These are phyloP conservation scores for Umimayanthus kanabou DNA, from an alignment of 92 coral and sea anemone species.

Conservation along the genomic window DNA sequence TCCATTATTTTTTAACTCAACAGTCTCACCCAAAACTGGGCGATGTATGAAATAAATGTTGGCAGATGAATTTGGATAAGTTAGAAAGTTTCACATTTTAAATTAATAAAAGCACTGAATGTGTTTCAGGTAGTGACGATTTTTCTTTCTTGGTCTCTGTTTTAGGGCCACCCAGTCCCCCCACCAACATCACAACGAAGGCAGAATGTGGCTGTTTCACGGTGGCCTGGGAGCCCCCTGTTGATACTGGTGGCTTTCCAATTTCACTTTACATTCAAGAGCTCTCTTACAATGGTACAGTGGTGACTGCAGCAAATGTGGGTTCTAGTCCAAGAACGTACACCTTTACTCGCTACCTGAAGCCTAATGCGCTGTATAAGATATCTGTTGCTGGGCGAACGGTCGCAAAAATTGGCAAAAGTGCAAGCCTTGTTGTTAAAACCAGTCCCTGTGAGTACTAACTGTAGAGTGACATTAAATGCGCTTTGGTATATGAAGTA, in stretches of 20 bases:
- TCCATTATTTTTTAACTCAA: too few relatives aligned
- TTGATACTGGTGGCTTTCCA: conserved; percentile 70
- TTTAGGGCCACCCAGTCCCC: conserved; percentile 66
- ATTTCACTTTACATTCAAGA: conserved; percentile 60
- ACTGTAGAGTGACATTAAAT: not conserved
- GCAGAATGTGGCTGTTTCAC: conserved; percentile 74
- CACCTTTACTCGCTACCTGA: conserved; percentile 52
- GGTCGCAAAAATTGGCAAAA: conserved; percentile 9
- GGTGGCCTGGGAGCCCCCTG: conserved; percentile 65
- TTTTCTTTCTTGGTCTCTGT: not conserved
- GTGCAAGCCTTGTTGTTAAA: not conserved
- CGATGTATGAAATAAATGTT: too few relatives aligned
- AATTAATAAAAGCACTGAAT: too few relatives aligned
- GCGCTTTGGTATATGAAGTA: not conserved
- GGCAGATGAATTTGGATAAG: too few relatives aligned
- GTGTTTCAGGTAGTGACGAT: not conserved
- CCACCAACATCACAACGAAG: conserved; percentile 57
- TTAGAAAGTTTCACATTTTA: too few relatives aligned
- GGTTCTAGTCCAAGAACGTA: conserved; percentile 51
- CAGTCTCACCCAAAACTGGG: too few relatives aligned
- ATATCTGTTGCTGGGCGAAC: not conserved
- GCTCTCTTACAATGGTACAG: conserved; percentile 33
- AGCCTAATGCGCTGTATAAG: conserved; percentile 20
- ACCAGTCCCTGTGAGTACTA: conserved; percentile 24
- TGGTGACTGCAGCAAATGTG: conserved; percentile 44